Percentiles rank a stretch among this genome's conserved stretches.
phyloP scores from a whole-genome alignment of 2,888 invertebrate species.

The Philopedon plagiatum region DNA sequence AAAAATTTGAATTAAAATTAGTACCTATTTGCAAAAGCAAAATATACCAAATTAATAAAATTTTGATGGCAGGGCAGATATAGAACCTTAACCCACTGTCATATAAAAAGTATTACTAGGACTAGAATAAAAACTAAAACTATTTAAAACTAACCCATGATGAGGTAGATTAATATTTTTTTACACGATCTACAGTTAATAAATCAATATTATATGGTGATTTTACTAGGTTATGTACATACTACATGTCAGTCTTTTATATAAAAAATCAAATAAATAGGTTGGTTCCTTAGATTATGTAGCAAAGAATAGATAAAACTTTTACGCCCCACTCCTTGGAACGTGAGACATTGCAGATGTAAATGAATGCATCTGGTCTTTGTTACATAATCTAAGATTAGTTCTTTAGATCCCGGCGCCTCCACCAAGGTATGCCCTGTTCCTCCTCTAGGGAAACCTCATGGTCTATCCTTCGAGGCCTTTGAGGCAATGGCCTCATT shows the following conservation, averaged over 20 bases:
- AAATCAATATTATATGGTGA: too few species aligned
- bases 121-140: constrained; percentile 9
- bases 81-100: too few species aligned
- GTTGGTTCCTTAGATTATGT: constrained; percentile 49
- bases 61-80: too few species aligned
- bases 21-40: too few species aligned
- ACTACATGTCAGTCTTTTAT: constrained; percentile 28
- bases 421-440: constrained; percentile 69
- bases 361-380: too few species aligned
- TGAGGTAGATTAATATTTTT: constrained; percentile 5
- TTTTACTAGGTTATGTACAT: too few species aligned
- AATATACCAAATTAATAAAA: too few species aligned
- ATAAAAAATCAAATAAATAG: neutral
- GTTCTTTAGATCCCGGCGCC: constrained; percentile 62
- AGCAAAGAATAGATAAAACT: too few species aligned
- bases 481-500: constrained; percentile 51
- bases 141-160: neutral
- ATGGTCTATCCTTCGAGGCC: constrained; percentile 47
- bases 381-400: too few species aligned
- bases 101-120: neutral
- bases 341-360: too few species aligned
- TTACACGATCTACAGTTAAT: neutral
- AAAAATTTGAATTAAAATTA: too few species aligned
- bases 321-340: too few species aligned
- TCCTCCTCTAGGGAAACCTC: constrained; percentile 58